Evolutionary conservation across 1,140 invertebrate genomes (phyloP).

Genomic region (Nephotettix cincticeps): DNA sequence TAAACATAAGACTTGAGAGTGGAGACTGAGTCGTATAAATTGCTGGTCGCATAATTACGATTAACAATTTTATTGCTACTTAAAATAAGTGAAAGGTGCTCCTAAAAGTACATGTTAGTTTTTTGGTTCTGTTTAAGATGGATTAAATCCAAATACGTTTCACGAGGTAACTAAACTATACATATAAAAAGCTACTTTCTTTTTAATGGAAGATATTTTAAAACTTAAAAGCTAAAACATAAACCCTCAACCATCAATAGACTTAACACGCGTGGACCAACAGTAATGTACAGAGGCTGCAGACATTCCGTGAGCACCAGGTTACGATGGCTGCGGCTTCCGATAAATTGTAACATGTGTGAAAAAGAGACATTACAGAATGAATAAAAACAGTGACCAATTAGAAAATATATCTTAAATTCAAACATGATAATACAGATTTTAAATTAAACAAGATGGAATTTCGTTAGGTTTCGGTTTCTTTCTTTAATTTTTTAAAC

Average conservation of each 20-base stretch:
- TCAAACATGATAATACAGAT: too few species aligned
- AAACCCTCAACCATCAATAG: constrained; percentile 17
- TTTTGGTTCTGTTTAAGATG: constrained; percentile 15
- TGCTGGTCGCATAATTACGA: neutral
- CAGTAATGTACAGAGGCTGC: neutral
- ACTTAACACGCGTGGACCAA: neutral
- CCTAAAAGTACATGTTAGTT: neutral
- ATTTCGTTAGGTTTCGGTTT: too few species aligned
- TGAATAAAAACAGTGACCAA: too few species aligned
- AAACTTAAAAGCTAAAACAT: neutral
- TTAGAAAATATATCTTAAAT: too few species aligned
- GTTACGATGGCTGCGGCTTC: neutral
- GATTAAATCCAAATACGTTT: constrained; percentile 1
- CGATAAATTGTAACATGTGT: too few species aligned
- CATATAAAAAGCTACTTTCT: constrained; percentile 11
- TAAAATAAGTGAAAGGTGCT: constrained; percentile 9
- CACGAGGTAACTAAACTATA: constrained; percentile 16
- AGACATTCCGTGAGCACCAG: neutral
- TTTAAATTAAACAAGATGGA: too few species aligned
- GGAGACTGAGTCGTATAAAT: neutral
- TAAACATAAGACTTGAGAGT: neutral
- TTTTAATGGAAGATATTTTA: constrained; percentile 6
- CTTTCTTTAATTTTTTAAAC: too few species aligned
- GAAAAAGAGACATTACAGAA: too few species aligned
- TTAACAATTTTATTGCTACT: constrained; percentile 25